phyloP scores from a whole-genome alignment of 2,797 vertebrate genomes.

The Yasuhikotakia modesta region DNA sequence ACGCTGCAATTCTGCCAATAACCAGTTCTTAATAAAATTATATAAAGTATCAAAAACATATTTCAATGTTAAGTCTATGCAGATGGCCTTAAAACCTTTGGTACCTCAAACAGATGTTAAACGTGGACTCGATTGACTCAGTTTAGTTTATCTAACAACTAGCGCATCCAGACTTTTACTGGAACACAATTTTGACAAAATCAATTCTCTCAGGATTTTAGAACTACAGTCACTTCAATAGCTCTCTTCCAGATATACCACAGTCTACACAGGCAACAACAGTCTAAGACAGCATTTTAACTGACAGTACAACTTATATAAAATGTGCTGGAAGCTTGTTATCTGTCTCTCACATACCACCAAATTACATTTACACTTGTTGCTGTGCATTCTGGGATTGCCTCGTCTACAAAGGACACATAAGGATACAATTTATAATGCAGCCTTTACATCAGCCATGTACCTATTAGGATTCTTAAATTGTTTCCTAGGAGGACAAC shows the following conservation, averaged over 20 bases:
- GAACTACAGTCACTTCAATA: no score
- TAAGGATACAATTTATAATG: no score
- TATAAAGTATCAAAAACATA: neutral
- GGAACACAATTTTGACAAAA: no score
- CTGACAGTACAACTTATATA: neutral
- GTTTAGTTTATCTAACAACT: neutral
- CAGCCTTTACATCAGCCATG: neutral
- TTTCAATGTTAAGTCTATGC: neutral
- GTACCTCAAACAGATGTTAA: neutral
- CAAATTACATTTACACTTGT: neutral
- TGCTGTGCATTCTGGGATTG: no score
- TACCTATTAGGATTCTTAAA: neutral
- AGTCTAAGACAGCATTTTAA: neutral
- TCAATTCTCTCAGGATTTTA: no score
- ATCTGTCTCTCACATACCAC: neutral
- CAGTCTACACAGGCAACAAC: neutral
- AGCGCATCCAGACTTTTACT: neutral
- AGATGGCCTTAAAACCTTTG: neutral
- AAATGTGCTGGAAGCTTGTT: neutral
- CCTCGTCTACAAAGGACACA: no score
- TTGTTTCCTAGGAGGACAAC: no score
- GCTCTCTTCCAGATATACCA: neutral
- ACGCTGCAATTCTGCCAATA: neutral
- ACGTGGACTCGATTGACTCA: neutral
- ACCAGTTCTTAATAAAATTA: neutral